phyloP scores from a whole-genome alignment of 2,797 vertebrate species.

The Typhlichthys eigenmanni region DNA sequence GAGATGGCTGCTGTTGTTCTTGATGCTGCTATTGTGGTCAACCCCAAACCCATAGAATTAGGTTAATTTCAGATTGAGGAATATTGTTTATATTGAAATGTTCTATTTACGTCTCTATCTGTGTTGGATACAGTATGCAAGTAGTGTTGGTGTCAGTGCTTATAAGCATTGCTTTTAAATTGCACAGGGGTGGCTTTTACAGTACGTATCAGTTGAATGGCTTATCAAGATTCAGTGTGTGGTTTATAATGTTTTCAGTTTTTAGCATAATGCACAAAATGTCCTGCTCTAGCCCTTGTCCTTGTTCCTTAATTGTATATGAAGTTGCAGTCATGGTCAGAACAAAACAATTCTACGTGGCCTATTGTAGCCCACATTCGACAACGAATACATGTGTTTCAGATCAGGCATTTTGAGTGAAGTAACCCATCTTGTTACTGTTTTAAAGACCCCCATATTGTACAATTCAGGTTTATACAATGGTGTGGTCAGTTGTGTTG shows the following conservation, averaged over 20 bases:
- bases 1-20: conserved; percentile 20
- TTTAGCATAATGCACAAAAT: conserved; percentile 2
- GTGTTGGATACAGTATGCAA: conserved; percentile 21
- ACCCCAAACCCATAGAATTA: conserved; percentile 11
- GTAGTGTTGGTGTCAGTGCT: conserved; percentile 48
- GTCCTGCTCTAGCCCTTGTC: conserved; percentile 1
- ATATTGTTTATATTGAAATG: neutral
- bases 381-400: neutral
- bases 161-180: conserved; percentile 57
- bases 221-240: conserved; percentile 29
- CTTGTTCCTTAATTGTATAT: conserved; percentile 1
- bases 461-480: too few species aligned
- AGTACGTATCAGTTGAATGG: conserved; percentile 19
- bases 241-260: conserved; percentile 30
- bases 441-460: too few species aligned
- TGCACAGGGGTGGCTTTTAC: conserved; percentile 66
- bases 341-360: conserved; percentile 10
- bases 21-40: conserved; percentile 18
- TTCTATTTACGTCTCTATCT: conserved; percentile 2
- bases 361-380: conserved; percentile 5
- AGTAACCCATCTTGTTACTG: too few species aligned
- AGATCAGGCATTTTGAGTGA: too few species aligned
- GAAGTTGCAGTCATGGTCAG: neutral
- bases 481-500: too few species aligned
- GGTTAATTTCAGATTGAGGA: conserved; percentile 17